Evolutionary conservation across 1,140 invertebrate genomes (phyloP).

Genomic region (Homarus americanus): DNA sequence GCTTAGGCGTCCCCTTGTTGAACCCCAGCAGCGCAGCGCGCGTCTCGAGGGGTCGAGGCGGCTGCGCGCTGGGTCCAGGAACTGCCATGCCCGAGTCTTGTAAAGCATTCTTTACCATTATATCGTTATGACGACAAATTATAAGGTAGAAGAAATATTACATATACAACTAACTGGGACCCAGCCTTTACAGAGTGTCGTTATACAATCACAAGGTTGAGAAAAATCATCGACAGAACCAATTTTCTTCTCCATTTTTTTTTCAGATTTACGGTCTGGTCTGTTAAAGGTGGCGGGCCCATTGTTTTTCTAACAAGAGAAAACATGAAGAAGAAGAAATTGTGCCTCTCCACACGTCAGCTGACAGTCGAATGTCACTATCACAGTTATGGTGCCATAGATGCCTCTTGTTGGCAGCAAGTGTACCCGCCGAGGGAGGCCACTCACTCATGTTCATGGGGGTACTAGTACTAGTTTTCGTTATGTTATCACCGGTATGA

Average conservation of each 20-base stretch:
- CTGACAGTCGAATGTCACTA: conserved; percentile 64
- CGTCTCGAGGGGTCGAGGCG: background rate
- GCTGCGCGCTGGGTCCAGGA: background rate
- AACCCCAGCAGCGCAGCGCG: background rate
- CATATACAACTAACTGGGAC: conserved; percentile 67
- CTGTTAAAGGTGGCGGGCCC: conserved; percentile 59
- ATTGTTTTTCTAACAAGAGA: conserved; percentile 31
- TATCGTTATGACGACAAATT: conserved; percentile 67
- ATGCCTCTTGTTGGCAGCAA: background rate
- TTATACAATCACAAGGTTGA: conserved; percentile 38
- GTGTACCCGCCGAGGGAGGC: background rate
- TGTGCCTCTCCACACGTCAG: conserved; percentile 55
- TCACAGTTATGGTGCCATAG: conserved; percentile 61
- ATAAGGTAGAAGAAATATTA: conserved; percentile 70
- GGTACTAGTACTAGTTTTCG: background rate
- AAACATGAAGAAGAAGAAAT: conserved; percentile 51
- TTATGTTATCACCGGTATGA: conserved; percentile 21
- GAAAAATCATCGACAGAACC: conserved; percentile 1
- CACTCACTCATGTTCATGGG: background rate
- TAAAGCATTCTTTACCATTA: conserved; percentile 70
- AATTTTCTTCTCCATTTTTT: background rate
- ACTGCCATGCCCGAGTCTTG: conserved; percentile 38
- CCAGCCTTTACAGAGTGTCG: conserved; percentile 57
- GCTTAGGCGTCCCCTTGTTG: conserved; percentile 28
- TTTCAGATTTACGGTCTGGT: conserved; percentile 12